Evolutionary conservation across 2,888 invertebrate genomes (phyloP), one percentile per base, ranked within the genome.

Genomic region (Patella depressa): DNA sequence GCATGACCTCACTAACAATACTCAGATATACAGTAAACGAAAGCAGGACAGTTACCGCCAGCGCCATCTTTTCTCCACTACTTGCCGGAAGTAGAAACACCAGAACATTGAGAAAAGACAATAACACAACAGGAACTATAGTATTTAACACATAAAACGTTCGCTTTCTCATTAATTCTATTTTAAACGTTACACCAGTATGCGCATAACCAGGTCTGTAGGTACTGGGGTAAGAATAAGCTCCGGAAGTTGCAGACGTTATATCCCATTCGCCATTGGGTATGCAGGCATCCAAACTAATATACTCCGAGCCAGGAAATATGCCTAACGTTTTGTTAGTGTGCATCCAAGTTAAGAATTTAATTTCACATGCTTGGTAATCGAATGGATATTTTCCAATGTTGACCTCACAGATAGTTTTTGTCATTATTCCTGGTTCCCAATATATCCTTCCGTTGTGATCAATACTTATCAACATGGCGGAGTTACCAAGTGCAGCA

Each of bases 351-450:
- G 86, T 85, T 75, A 86, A 81, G 75, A 86, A 83, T 74, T 85
- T 80, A 71, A 86, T 85, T 71, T 84, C 83, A 81, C 86, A 86
- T 55, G 76, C 77, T 76, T 86, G 86, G 72, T 82, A 82, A 78
- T 86, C 86, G 74, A 86, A 86, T 2, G 86, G 86, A 71, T 86
- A 86, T 69, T 86, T 84, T n/a, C 84, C 85, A 19, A 86, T 85
- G 80, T 85, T 85, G 14, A 86, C 85, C 75, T 85, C 86, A 75
- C 86, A 86, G 59, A 85, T 85, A 19, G 86, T 86, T 75, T 85
- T 83, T 53, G 84, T 85, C 54, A 86, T 81, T 12, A 85, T 82
- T n/a, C 85, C 85, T 3, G 86, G 86, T 76, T 85, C 85, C 85
- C 85, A 86, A 29, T 83, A 82, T 15, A 86, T 77, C 71, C 81